Percentiles rank a stretch among this genome's conserved stretches.
These are phyloP conservation scores for Melieria picta DNA, from an alignment of 2,888 invertebrate species.

Conservation along the genomic window DNA sequence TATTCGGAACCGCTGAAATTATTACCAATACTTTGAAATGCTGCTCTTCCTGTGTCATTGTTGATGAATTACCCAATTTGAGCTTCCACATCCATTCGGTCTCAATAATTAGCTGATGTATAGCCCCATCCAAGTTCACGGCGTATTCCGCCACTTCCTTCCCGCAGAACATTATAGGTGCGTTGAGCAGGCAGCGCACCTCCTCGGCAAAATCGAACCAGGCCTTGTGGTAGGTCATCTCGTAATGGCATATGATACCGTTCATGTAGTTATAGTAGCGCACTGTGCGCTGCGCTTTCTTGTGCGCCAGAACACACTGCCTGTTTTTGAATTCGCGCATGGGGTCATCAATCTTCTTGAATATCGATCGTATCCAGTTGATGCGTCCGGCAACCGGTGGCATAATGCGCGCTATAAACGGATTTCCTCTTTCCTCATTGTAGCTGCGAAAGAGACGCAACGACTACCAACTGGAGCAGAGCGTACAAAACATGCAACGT, in stretches of 20 bases:
- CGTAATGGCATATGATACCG: conserved; percentile 83
- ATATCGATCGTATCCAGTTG: conserved; percentile 84
- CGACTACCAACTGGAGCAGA: neutral
- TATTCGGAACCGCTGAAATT: conserved; percentile 74
- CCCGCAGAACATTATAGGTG: conserved; percentile 74
- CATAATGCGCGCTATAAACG: conserved; percentile 78
- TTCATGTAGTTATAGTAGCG: conserved; percentile 83
- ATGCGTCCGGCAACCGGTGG: conserved; percentile 85
- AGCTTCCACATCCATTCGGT: conserved; percentile 84
- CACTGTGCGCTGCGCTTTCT: conserved; percentile 78
- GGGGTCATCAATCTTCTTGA: conserved; percentile 77
- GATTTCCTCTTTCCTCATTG: conserved; percentile 79
- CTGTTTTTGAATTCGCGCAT: conserved; percentile 69
- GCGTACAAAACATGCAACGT: conserved; percentile 40
- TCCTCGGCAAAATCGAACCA: conserved; percentile 82
- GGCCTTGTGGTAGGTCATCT: conserved; percentile 82
- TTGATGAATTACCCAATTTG: conserved; percentile 69
- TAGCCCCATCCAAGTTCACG: conserved; percentile 79
- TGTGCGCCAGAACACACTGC: conserved; percentile 69
- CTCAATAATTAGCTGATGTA: conserved; percentile 79
- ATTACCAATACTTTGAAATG: neutral
- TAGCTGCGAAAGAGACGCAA: conserved; percentile 67
- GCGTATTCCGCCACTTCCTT: conserved; percentile 74
- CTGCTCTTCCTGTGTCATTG: neutral
- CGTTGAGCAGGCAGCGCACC: conserved; percentile 71